phyloP scores from a whole-genome alignment of 1,140 invertebrate genomes.

The Atta cephalotes region DNA sequence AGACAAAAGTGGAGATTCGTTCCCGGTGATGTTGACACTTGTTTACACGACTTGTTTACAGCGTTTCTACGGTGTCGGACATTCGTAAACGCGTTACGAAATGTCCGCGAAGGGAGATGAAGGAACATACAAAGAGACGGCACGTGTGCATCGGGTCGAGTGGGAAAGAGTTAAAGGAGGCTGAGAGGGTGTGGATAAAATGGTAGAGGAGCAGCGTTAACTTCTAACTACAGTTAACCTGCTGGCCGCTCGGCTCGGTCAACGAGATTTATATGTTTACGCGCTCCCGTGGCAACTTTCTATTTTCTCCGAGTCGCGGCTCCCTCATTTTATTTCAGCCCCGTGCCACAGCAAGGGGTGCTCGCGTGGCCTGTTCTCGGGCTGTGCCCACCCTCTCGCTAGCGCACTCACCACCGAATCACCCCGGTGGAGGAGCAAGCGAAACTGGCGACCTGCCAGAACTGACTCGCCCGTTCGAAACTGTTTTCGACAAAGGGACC shows the following conservation, averaged over 20 bases:
- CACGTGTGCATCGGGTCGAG: conserved; percentile 35
- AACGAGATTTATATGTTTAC: conserved; percentile 85
- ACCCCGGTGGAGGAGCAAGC: conserved; percentile 22
- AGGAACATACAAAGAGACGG: background rate
- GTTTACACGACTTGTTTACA: conserved; percentile 52
- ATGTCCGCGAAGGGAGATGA: conserved; percentile 16
- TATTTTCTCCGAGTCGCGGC: conserved; percentile 79
- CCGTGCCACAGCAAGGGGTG: background rate
- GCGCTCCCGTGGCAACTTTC: conserved; percentile 83
- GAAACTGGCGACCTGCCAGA: conserved; percentile 81
- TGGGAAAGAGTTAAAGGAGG: conserved; percentile 40
- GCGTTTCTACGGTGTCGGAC: background rate
- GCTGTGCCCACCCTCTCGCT: conserved; percentile 47
- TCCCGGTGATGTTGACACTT: background rate
- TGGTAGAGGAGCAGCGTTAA: conserved; percentile 78
- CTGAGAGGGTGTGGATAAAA: conserved; percentile 47
- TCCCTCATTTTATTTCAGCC: conserved; percentile 81
- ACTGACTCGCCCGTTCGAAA: conserved; percentile 77
- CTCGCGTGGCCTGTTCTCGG: conserved; percentile 52
- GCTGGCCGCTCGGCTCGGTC: conserved; percentile 62
- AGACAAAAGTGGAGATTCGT: background rate
- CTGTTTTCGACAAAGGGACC: conserved; percentile 79
- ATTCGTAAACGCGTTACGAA: background rate
- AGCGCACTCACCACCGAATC: conserved; percentile 39
- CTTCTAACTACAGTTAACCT: conserved; percentile 78